Conservation (phyloP, 2,797 vertebrate species). For the Parambassis ranga region DNA sequence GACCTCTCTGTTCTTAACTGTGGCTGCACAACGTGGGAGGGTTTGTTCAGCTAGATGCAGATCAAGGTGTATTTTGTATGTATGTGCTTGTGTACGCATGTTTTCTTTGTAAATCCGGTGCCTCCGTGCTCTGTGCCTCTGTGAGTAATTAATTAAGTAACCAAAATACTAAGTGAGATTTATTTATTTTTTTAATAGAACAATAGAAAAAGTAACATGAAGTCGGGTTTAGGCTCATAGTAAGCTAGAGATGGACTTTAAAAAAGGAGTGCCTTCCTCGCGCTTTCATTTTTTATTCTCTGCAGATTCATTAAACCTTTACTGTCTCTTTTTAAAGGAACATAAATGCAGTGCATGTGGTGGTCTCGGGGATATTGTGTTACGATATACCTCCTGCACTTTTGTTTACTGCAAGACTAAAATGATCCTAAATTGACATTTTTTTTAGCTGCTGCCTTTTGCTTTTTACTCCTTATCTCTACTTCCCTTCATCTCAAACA, state of each 20-base stretch:
- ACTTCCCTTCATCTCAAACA: conserved; percentile 18
- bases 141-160: conserved; percentile 49
- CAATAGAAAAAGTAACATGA: conserved; percentile 10
- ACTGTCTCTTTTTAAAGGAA: background rate
- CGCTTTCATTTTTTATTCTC: conserved; percentile 22
- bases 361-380: conserved; percentile 2
- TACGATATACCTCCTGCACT: background rate
- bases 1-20: conserved; percentile 68
- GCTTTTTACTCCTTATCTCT: conserved; percentile 7
- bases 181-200: conserved; percentile 5
- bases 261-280: conserved; percentile 21
- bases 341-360: background rate
- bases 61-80: conserved; percentile 65
- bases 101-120: conserved; percentile 3
- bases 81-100: conserved; percentile 12
- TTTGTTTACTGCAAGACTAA: conserved; percentile 21
- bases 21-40: conserved; percentile 56
- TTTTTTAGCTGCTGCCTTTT: conserved; percentile 15
- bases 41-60: conserved; percentile 54
- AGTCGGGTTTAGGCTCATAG: conserved; percentile 32
- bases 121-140: conserved; percentile 6
- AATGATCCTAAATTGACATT: conserved; percentile 16
- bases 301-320: conserved; percentile 41
- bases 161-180: conserved; percentile 26
- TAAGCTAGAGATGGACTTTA: conserved; percentile 38